phyloP scores from a whole-genome alignment of 2,113 vertebrate species.

The Peucedramus taeniatus region DNA sequence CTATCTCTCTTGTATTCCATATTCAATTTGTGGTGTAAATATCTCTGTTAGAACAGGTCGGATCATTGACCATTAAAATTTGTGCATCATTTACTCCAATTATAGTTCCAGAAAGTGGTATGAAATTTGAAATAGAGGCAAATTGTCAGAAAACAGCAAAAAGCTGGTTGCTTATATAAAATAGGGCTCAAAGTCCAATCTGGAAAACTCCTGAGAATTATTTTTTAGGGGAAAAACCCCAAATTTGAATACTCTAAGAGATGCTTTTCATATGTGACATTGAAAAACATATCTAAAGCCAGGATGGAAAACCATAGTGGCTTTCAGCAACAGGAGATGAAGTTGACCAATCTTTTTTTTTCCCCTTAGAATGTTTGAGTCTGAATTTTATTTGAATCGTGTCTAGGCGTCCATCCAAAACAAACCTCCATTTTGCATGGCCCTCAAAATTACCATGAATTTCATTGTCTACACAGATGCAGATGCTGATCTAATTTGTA shows the following conservation, averaged over 20 bases:
- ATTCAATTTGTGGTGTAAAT: neutral
- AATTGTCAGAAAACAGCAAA: neutral
- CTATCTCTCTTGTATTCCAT: neutral
- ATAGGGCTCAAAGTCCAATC: neutral
- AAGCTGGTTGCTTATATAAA: neutral
- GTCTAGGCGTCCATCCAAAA: constrained; percentile 15
- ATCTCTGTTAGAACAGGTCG: neutral
- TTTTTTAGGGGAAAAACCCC: neutral
- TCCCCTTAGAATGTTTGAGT: neutral
- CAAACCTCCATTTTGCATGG: neutral
- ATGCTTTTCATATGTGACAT: neutral
- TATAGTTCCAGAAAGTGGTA: neutral
- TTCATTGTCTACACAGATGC: constrained; percentile 20
- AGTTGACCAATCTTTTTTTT: neutral
- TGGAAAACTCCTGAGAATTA: neutral
- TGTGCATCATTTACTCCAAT: neutral
- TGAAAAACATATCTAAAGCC: neutral
- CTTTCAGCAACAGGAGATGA: neutral
- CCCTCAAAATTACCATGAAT: constrained; percentile 12
- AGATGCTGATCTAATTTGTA: constrained; percentile 37
- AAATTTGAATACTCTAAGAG: neutral
- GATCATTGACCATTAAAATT: neutral
- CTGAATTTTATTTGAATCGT: constrained; percentile 22
- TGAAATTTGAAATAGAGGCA: neutral
- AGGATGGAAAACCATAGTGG: neutral